Percentiles rank a stretch among this genome's conserved stretches.
Evolutionary conservation across 2,113 vertebrate genomes (phyloP).

Genomic region (Chlamydotis undulata): DNA sequence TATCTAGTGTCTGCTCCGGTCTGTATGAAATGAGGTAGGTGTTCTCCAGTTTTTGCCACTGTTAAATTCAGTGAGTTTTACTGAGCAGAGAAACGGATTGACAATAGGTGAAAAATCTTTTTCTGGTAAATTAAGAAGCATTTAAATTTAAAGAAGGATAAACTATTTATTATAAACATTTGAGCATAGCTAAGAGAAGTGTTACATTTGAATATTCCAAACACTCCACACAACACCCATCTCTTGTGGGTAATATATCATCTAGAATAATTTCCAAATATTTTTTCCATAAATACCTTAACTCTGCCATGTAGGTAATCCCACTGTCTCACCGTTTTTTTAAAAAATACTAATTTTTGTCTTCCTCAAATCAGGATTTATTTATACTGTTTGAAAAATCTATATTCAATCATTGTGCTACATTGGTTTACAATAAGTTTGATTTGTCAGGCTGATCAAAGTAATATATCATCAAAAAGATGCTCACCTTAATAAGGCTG

Average conservation of each 20-base stretch:
- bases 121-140: background rate
- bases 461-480: background rate
- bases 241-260: background rate
- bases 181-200: background rate
- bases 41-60: background rate
- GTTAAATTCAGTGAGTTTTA: background rate
- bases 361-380: background rate
- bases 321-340: background rate
- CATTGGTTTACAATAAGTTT: background rate
- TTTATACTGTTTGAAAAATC: background rate
- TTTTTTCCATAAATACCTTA: background rate
- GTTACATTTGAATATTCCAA: background rate
- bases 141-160: background rate
- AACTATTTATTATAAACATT: background rate
- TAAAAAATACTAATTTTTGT: background rate
- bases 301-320: background rate
- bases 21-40: background rate
- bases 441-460: background rate
- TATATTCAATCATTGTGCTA: background rate
- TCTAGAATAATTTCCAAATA: background rate
- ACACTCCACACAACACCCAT: background rate
- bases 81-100: background rate
- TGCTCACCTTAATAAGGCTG: background rate
- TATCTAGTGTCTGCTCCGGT: background rate
- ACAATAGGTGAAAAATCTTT: background rate